Evolutionary conservation across 2,113 vertebrate species (phyloP), one percentile per base, ranked within the genome.

Genomic region (Sturnus vulgaris): DNA sequence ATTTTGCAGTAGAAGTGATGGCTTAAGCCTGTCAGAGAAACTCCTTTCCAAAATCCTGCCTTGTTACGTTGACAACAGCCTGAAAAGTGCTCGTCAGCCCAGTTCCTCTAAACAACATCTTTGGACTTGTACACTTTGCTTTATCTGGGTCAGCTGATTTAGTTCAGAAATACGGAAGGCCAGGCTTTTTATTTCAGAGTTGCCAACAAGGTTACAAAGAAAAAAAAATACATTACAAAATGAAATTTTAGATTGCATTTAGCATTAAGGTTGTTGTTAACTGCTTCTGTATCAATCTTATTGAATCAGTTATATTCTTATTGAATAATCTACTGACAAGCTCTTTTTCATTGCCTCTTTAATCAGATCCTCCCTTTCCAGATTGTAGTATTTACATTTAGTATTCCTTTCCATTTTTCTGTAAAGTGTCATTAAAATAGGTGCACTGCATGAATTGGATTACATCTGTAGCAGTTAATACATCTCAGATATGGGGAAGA

Each of bases 121-220:
- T 65, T 66, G 30, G 47, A 73, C 30, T 46, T 86, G 33, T 19
- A 46, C 27, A 4, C 33, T 83, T 81, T 44, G 57, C 59, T 90
- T 90, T 88, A 31, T 94, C 44, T 86, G 52, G 18, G 75, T 77
- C 27, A 52, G 13, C 47, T 80, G 31, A 68, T 83, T 83, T 70
- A 53, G 60, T 92, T 88, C 82, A 88, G 80, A 86, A 70, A 59
- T 83, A 37, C 7, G 27, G 64, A 47, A 60, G 24, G 42, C 39
- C 35, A 83, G 52, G 55, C 86, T 94, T 96, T 96, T 95, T 93
- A 93, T 95, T 96, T 86, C 44, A 49, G 86, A 83, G 60, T 75
- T 83, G 49, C 39, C 71, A 92, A 93, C 52, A 56, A 90, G 56
- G 39, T 96, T 94, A 71, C 23, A 83, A 89, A 78, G 27, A 3